Evolutionary conservation across 2,888 invertebrate species (phyloP).

Genomic region (Drosophila anceps): DNA sequence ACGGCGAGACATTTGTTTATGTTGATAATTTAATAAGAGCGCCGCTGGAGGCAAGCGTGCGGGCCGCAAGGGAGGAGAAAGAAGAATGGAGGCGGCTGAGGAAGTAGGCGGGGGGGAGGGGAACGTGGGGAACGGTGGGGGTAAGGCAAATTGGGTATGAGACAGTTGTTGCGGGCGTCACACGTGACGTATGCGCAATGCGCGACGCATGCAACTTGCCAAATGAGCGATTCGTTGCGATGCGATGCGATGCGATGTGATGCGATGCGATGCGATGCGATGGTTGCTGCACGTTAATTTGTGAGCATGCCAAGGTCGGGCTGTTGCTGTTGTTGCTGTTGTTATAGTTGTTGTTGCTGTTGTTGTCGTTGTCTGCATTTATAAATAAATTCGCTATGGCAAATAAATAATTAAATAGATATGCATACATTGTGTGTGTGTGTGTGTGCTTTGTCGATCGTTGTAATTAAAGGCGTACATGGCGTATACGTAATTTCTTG

Average conservation of each 20-base stretch:
- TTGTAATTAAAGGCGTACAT: constrained; percentile 59
- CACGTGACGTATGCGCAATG: constrained; percentile 63
- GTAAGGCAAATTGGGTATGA: neutral
- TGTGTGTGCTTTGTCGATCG: constrained; percentile 50
- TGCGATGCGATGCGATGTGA: neutral
- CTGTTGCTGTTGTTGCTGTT: constrained; percentile 25
- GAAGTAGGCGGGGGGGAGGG: neutral
- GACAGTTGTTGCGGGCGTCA: constrained; percentile 33
- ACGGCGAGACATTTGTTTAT: constrained; percentile 74
- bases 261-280: constrained; percentile 8
- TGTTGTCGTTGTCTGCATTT: constrained; percentile 63
- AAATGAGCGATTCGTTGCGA: constrained; percentile 15
- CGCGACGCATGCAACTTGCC: constrained; percentile 33
- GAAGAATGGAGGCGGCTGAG: neutral
- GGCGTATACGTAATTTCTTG: constrained; percentile 56
- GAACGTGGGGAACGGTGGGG: neutral
- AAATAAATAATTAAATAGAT: constrained; percentile 77
- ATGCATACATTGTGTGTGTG: constrained; percentile 53
- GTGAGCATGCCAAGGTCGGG: constrained; percentile 57
- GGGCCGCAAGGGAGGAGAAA: neutral
- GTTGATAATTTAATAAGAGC: constrained; percentile 79
- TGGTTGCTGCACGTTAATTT: constrained; percentile 49
- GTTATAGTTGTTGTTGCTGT: neutral
- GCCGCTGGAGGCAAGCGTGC: constrained; percentile 53
- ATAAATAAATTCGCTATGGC: constrained; percentile 70